Evolutionary conservation across 2,888 invertebrate species (phyloP).

Genomic region (Leptinotarsa peninsularis): DNA sequence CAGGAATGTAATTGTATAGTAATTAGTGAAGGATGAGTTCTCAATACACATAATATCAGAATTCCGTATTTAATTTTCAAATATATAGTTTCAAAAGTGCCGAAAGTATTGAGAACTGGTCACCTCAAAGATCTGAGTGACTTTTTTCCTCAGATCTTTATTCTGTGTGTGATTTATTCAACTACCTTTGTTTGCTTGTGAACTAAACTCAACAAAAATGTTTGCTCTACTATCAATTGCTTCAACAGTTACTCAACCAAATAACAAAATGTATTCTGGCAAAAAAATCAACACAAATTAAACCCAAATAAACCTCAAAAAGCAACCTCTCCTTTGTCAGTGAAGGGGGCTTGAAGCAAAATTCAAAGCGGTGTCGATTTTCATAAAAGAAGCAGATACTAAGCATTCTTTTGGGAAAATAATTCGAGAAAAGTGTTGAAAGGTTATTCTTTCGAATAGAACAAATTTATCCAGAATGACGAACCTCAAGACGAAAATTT

Average conservation of each 20-base stretch:
- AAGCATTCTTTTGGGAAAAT: constrained; percentile 35
- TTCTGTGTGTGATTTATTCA: not conserved
- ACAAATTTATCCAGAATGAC: constrained; percentile 14
- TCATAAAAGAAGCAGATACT: constrained; percentile 27
- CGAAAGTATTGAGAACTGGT: constrained; percentile 7
- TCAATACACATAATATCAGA: not conserved
- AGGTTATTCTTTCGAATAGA: not conserved
- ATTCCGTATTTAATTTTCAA: not conserved
- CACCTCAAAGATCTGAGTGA: not conserved
- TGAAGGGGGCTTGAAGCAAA: constrained; percentile 53
- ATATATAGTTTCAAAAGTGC: not conserved
- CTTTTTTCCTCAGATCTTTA: not conserved
- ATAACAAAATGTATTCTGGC: constrained; percentile 2
- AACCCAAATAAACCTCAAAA: constrained; percentile 43
- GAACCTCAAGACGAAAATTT: not conserved
- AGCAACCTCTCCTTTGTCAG: constrained; percentile 52
- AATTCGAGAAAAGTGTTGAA: constrained; percentile 29
- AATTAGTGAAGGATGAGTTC: not conserved
- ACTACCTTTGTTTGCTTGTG: not conserved
- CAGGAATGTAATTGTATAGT: not conserved
- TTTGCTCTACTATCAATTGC: constrained; percentile 11
- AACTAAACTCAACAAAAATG: constrained; percentile 2
- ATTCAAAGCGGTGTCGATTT: constrained; percentile 38
- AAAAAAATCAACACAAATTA: constrained; percentile 11
- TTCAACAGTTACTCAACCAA: not conserved